Evolutionary conservation across 2,888 invertebrate species (phyloP).

Genomic region (Melieria crassipennis): DNA sequence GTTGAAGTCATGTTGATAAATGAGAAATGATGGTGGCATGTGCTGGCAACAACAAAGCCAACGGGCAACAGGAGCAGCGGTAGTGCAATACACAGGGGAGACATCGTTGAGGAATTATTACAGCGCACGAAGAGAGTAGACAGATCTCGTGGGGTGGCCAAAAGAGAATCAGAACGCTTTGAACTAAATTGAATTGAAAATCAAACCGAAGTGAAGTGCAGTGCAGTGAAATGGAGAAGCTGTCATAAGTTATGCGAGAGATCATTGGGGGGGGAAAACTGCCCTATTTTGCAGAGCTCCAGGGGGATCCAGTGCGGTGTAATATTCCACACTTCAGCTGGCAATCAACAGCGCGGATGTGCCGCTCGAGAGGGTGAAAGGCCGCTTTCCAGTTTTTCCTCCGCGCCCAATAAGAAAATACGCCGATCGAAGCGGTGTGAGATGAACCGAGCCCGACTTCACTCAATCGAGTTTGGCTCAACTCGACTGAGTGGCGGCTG

Average conservation of each 20-base stretch:
- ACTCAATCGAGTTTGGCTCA: conserved; percentile 20
- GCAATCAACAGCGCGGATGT: too few relatives aligned
- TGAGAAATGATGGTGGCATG: conserved; percentile 46
- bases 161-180: conserved; percentile 41
- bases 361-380: too few relatives aligned
- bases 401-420: too few relatives aligned
- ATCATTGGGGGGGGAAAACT: conserved; percentile 32
- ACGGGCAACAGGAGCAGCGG: too few relatives aligned
- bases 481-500: conserved; percentile 16
- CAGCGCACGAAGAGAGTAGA: conserved; percentile 25
- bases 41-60: conserved; percentile 34
- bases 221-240: conserved; percentile 29
- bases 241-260: conserved; percentile 52
- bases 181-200: too few relatives aligned
- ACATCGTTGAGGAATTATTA: conserved; percentile 54
- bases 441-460: too few relatives aligned
- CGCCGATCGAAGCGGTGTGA: neutral
- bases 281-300: conserved; percentile 20
- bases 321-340: too few relatives aligned
- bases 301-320: too few relatives aligned
- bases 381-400: too few relatives aligned
- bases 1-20: conserved; percentile 37
- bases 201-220: too few relatives aligned
- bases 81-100: conserved; percentile 32
- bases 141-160: conserved; percentile 22